Evolutionary conservation across 2,888 invertebrate species (phyloP).

Genomic region (Hyposoter didymator): DNA sequence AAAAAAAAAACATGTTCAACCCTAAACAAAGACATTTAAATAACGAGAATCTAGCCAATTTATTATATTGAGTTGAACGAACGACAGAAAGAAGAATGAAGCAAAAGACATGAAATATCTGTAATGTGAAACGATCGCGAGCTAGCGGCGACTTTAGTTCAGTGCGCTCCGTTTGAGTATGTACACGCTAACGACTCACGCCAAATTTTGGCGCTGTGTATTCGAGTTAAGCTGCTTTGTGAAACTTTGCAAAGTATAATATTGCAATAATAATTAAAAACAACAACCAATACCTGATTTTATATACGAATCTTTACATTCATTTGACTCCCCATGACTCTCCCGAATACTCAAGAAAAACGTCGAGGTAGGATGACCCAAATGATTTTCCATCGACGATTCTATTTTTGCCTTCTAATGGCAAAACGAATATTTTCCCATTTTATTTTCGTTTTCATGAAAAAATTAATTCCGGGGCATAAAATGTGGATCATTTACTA

Average conservation of each 20-base stretch:
- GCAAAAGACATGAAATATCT: conserved; percentile 19
- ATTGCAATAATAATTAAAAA: conserved; percentile 58
- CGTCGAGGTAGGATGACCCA: too few species aligned
- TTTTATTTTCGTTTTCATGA: too few species aligned
- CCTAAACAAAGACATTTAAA: not conserved
- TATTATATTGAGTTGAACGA: not conserved
- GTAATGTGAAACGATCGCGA: conserved; percentile 36
- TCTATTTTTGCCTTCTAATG: too few species aligned
- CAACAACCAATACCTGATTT: conserved; percentile 38
- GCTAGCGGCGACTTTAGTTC: conserved; percentile 42
- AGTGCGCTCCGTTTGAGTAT: conserved; percentile 45
- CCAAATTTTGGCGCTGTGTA: conserved; percentile 28
- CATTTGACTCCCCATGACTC: not conserved
- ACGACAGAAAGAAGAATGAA: conserved; percentile 13
- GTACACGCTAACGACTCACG: conserved; percentile 16
- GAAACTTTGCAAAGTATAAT: conserved; percentile 59
- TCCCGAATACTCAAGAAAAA: too few species aligned
- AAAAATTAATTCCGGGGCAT: too few species aligned
- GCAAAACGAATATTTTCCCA: too few species aligned
- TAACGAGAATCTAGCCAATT: not conserved
- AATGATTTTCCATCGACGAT: too few species aligned
- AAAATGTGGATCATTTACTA: too few species aligned
- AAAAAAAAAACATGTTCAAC: not conserved
- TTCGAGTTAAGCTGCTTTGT: conserved; percentile 56
- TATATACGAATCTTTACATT: not conserved